phyloP scores from a whole-genome alignment of 2,113 vertebrate species.

The Lophochroa leadbeateri region DNA sequence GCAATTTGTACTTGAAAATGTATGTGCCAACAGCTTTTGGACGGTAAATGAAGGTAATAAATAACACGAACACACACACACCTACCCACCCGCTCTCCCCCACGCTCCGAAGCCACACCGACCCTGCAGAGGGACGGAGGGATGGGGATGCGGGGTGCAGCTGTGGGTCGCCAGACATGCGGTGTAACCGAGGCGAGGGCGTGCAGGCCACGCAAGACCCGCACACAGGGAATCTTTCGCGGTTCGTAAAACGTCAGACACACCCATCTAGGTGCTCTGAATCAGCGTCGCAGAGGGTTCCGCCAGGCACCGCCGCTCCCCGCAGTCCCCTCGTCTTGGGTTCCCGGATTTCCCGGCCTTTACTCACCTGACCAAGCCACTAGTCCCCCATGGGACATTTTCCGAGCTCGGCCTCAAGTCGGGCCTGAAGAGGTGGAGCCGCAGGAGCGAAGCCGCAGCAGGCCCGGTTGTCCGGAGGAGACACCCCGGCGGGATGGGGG shows the following conservation, averaged over 20 bases:
- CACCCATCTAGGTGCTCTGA: accelerated
- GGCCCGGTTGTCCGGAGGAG: too few species aligned
- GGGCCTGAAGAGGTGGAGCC: background rate
- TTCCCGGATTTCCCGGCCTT: background rate
- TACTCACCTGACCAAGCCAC: background rate
- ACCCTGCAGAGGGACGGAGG: background rate
- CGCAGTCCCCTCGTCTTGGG: background rate
- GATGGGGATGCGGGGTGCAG: background rate
- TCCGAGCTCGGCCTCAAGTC: background rate
- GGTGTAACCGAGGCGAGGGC: background rate
- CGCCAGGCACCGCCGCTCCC: background rate
- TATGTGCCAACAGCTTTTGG: slow-evolving; percentile 62
- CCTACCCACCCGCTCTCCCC: background rate
- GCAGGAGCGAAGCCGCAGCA: background rate
- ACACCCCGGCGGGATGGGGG: background rate
- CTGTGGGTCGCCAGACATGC: background rate
- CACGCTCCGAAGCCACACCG: background rate
- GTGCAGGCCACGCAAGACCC: background rate
- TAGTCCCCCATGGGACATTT: background rate
- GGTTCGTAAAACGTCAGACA: background rate
- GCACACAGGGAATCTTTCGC: background rate
- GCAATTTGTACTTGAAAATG: slow-evolving; percentile 68
- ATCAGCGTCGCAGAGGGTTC: too few species aligned
- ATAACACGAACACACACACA: slow-evolving; percentile 29
- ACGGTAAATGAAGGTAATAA: slow-evolving; percentile 62